A percentile compares a stretch with the other conserved stretches of the same genome.
These are phyloP conservation scores for Nannoperca australis DNA, from an alignment of 2,797 vertebrate species.

Conservation along the genomic window DNA sequence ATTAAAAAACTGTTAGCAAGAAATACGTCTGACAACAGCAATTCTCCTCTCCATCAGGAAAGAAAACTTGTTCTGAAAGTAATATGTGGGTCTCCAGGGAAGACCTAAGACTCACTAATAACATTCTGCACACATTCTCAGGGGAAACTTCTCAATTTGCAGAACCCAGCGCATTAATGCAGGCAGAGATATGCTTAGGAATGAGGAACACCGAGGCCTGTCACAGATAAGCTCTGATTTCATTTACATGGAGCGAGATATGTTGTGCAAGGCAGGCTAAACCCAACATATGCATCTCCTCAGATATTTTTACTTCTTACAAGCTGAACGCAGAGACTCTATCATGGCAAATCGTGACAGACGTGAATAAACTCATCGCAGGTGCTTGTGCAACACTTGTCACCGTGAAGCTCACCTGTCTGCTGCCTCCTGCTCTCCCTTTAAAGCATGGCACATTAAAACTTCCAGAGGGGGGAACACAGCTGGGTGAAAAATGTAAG, in stretches of 20 bases:
- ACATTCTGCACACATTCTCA: slow-evolving; percentile 60
- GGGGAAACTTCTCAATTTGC: slow-evolving; percentile 49
- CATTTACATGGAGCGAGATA: slow-evolving; percentile 55
- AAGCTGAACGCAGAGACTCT: slow-evolving; percentile 8
- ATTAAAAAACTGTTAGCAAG: neutral
- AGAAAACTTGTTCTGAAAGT: slow-evolving; percentile 20
- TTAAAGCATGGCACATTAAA: slow-evolving; percentile 16
- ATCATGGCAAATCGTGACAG: neutral
- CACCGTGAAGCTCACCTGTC: slow-evolving; percentile 7
- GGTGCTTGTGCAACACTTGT: slow-evolving; percentile 26
- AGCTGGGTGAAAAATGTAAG: slow-evolving; percentile 12
- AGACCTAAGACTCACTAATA: slow-evolving; percentile 36
- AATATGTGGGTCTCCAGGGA: slow-evolving; percentile 35
- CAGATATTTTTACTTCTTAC: slow-evolving; percentile 22
- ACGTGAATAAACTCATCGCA: slow-evolving; percentile 12
- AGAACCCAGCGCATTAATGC: slow-evolving; percentile 43
- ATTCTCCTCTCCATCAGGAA: slow-evolving; percentile 16
- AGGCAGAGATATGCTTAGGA: slow-evolving; percentile 54
- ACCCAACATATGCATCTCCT: slow-evolving; percentile 33
- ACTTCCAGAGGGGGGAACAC: slow-evolving; percentile 22
- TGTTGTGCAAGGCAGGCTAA: slow-evolving; percentile 45
- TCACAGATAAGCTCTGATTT: slow-evolving; percentile 67
- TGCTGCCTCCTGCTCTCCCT: neutral
- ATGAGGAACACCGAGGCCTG: neutral
- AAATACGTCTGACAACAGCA: slow-evolving; percentile 1